Evolutionary conservation across 1,140 invertebrate species (phyloP).

Genomic region (Idris sp.): DNA sequence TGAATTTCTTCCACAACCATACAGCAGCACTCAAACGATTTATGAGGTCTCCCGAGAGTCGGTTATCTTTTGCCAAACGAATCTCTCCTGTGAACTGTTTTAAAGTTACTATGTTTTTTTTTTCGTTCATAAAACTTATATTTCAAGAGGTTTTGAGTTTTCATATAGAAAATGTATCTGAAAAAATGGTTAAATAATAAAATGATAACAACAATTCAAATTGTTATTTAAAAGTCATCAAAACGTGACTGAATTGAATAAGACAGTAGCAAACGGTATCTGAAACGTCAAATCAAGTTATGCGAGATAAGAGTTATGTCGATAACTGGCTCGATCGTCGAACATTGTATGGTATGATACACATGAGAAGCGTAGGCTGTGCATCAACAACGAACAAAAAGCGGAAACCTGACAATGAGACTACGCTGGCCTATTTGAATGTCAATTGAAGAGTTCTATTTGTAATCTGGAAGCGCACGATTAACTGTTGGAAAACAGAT

Average conservation of each 20-base stretch:
- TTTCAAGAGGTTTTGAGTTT: conserved; percentile 5
- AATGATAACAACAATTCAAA: too few relatives aligned
- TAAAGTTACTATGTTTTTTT: conserved; percentile 33
- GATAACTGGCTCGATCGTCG: conserved; percentile 2
- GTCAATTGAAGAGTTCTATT: conserved; percentile 45
- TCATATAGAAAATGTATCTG: too few relatives aligned
- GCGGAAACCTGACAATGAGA: conserved; percentile 48
- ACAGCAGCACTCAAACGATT: conserved; percentile 28
- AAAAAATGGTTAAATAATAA: too few relatives aligned
- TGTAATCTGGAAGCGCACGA: conserved; percentile 53
- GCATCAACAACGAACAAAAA: conserved; percentile 40
- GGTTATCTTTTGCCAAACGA: conserved; percentile 40
- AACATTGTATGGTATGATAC: background rate
- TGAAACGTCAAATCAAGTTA: conserved; percentile 1
- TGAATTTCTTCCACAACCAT: conserved; percentile 31
- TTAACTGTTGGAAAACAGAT: conserved; percentile 53
- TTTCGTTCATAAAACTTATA: conserved; percentile 20
- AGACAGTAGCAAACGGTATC: too few relatives aligned
- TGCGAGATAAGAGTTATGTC: background rate
- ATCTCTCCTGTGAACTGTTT: conserved; percentile 19
- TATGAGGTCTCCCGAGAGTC: conserved; percentile 52
- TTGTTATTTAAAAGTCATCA: too few relatives aligned
- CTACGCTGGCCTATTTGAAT: conserved; percentile 46
- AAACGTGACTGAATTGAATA: too few relatives aligned
- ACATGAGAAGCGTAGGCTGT: conserved; percentile 24